Conservation (phyloP, 2,797 vertebrate species). For the Huso huso region DNA sequence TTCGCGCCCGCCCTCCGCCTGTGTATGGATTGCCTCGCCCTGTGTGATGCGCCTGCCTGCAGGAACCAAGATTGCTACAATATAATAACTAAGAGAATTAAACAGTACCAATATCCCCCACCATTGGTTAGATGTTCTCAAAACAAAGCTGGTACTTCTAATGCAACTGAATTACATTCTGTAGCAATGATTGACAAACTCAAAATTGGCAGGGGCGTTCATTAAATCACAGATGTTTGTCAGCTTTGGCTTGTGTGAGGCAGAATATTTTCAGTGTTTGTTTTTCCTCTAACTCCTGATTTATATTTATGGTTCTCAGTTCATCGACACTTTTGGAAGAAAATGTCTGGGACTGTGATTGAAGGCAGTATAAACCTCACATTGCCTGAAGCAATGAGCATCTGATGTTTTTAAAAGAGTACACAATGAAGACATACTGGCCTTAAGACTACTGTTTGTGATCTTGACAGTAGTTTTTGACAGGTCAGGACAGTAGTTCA, state of each 20-base stretch:
- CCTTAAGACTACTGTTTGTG: neutral
- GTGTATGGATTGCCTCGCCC: too few species aligned
- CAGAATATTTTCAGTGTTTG: neutral
- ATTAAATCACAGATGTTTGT: neutral
- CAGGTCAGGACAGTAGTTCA: too few species aligned
- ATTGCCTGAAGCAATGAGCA: neutral
- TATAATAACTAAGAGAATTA: too few species aligned
- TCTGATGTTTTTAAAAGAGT: neutral
- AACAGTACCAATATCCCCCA: too few species aligned
- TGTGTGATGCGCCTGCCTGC: too few species aligned
- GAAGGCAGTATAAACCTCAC: neutral
- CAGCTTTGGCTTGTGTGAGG: neutral
- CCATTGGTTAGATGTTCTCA: too few species aligned
- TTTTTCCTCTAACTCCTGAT: neutral
- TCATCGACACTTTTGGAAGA: neutral
- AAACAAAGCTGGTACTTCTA: neutral
- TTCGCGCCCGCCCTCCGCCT: too few species aligned
- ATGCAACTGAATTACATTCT: neutral
- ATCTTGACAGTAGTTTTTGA: neutral
- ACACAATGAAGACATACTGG: neutral
- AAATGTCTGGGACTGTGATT: neutral
- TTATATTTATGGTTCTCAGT: neutral
- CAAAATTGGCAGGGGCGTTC: neutral
- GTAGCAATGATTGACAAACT: neutral
- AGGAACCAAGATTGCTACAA: too few species aligned